A percentile compares a stretch with the other conserved stretches of the same genome.
Conservation (phyloP, 2,888 invertebrate genomes). For the Drosophila phalerata region DNA sequence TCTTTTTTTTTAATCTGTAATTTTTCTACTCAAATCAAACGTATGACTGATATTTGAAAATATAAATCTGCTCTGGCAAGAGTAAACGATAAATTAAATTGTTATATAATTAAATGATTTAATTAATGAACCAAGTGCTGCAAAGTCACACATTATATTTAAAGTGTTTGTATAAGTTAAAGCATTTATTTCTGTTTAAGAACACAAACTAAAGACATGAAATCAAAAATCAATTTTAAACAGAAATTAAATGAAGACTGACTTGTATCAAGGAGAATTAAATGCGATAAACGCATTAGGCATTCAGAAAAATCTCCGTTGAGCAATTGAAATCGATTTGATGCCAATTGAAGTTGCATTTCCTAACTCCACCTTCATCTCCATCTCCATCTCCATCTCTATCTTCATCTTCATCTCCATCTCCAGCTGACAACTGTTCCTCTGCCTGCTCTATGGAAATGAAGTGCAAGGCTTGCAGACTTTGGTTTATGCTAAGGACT, state of each 20-base stretch:
- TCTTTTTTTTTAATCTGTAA: too few species aligned
- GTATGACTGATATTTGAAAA: too few species aligned
- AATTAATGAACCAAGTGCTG: too few species aligned
- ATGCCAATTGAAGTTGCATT: constrained; percentile 44
- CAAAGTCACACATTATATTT: too few species aligned
- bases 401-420: too few species aligned
- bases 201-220: neutral
- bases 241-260: neutral
- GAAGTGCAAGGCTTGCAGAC: constrained; percentile 58
- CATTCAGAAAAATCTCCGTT: constrained; percentile 9
- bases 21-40: too few species aligned
- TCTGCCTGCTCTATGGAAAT: constrained; percentile 51
- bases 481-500: constrained; percentile 41
- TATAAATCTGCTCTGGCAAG: neutral
- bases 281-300: constrained; percentile 1
- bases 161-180: neutral
- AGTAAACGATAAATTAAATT: neutral
- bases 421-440: constrained; percentile 47
- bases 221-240: neutral
- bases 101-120: too few species aligned
- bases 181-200: neutral
- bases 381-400: too few species aligned
- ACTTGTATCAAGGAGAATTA: neutral
- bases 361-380: neutral
- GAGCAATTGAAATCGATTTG: constrained; percentile 43